Conservation (phyloP, 2,797 vertebrate species). For the Spatula versicolor region DNA sequence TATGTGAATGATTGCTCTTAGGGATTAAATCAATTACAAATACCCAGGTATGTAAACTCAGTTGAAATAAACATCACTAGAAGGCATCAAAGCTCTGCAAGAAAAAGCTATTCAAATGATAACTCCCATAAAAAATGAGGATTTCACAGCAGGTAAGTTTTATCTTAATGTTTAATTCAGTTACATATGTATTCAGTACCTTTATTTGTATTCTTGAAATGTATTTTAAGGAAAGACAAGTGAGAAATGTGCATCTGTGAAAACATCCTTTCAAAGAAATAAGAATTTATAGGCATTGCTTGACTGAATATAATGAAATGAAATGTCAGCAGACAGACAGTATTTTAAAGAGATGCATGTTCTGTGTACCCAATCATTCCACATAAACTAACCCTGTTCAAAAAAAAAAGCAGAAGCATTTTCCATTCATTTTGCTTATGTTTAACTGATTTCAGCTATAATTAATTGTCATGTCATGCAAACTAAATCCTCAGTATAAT, state of each 20-base stretch:
- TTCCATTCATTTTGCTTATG: conserved; percentile 77
- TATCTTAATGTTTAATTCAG: conserved; percentile 37
- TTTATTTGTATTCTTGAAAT: conserved; percentile 65
- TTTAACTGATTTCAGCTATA: conserved; percentile 81
- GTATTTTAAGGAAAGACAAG: conserved; percentile 63
- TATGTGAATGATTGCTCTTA: neutral
- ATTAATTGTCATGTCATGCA: conserved; percentile 81
- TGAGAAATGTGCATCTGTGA: conserved; percentile 56
- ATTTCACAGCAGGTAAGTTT: conserved; percentile 68
- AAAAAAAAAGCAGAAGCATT: conserved; percentile 72
- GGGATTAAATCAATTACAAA: neutral
- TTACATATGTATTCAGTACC: conserved; percentile 6
- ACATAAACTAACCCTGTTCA: conserved; percentile 80
- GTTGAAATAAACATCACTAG: conserved; percentile 18
- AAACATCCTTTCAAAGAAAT: conserved; percentile 66
- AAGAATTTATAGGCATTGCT: conserved; percentile 53
- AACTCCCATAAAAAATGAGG: neutral
- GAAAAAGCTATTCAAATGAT: conserved; percentile 11
- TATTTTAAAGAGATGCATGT: conserved; percentile 76
- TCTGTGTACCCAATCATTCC: conserved; percentile 80
- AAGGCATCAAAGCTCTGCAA: conserved; percentile 18
- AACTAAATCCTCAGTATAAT: conserved; percentile 77
- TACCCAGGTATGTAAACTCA: conserved; percentile 1
- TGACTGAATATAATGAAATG: conserved; percentile 60
- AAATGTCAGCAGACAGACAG: conserved; percentile 65